Conservation (phyloP, 2,797 vertebrate genomes). For the Garrulus glandarius region DNA sequence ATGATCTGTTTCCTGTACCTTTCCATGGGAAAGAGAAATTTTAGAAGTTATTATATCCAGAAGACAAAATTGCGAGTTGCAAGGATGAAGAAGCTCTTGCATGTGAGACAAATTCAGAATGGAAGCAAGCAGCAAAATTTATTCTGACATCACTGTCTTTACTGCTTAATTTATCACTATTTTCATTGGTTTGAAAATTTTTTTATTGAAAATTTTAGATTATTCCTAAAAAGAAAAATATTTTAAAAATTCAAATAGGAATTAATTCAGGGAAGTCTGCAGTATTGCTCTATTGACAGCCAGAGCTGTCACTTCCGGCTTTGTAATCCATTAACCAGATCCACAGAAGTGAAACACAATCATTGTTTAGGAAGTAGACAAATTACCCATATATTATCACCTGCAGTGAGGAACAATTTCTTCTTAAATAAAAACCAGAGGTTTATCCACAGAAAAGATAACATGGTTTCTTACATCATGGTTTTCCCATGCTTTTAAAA, state of each 20-base stretch:
- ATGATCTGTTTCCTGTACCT: neutral
- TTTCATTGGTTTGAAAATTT: neutral
- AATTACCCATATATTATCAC: neutral
- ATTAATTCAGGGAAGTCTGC: neutral
- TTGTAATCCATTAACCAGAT: neutral
- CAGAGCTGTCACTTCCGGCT: neutral
- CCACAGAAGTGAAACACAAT: neutral
- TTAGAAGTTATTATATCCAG: neutral
- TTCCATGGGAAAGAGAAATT: neutral
- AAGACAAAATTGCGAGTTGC: neutral
- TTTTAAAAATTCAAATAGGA: neutral
- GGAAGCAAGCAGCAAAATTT: neutral
- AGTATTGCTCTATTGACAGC: neutral
- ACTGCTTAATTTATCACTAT: neutral
- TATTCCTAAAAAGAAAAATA: neutral
- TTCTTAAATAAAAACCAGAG: neutral
- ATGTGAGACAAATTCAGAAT: neutral
- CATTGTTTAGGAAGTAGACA: neutral
- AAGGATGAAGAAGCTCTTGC: neutral
- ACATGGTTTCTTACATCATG: neutral
- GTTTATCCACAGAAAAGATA: neutral
- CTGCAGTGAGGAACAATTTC: neutral
- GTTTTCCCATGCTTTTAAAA: neutral
- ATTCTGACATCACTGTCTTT: neutral
- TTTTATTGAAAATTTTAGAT: neutral